These are phyloP conservation scores for Spilosoma lubricipeda DNA, from an alignment of 2,888 invertebrate species.

Conservation along the genomic window DNA sequence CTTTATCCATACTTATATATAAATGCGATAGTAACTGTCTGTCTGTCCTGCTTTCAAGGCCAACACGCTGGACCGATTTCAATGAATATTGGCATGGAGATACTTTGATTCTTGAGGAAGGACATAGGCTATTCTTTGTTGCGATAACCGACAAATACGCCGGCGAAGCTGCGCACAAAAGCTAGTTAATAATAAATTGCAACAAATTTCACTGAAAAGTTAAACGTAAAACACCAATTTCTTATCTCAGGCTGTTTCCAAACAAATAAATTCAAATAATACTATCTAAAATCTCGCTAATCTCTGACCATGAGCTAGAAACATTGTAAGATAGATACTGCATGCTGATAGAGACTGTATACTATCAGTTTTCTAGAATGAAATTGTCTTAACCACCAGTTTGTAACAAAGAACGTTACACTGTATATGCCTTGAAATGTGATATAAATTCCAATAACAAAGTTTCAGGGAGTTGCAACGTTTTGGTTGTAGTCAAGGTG, in stretches of 20 bases:
- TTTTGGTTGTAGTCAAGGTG: conserved; percentile 30
- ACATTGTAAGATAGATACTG: conserved; percentile 57
- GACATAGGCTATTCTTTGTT: too few relatives aligned
- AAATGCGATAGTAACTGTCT: too few relatives aligned
- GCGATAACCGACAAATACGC: too few relatives aligned
- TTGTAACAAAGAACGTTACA: conserved; percentile 23
- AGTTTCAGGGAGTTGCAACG: conserved; percentile 24
- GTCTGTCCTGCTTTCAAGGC: too few relatives aligned
- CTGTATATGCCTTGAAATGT: conserved; percentile 28
- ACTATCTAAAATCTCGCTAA: conserved; percentile 59
- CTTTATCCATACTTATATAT: too few relatives aligned
- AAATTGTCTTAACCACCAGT: conserved; percentile 22
- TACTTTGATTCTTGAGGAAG: too few relatives aligned
- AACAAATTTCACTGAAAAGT: background rate
- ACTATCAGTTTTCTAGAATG: conserved; percentile 33
- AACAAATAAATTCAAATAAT: conserved; percentile 39
- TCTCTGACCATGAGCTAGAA: conserved; percentile 60
- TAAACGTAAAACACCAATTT: background rate
- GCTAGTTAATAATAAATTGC: background rate
- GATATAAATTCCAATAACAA: conserved; percentile 33
- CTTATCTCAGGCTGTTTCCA: conserved; percentile 23
- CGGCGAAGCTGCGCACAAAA: too few relatives aligned
- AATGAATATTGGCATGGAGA: too few relatives aligned
- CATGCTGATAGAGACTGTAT: conserved; percentile 53
- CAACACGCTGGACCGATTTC: too few relatives aligned